Evolutionary conservation across 2,888 invertebrate genomes (phyloP), one percentile per base, ranked within the genome.

Genomic region (Tineola bisselliella): DNA sequence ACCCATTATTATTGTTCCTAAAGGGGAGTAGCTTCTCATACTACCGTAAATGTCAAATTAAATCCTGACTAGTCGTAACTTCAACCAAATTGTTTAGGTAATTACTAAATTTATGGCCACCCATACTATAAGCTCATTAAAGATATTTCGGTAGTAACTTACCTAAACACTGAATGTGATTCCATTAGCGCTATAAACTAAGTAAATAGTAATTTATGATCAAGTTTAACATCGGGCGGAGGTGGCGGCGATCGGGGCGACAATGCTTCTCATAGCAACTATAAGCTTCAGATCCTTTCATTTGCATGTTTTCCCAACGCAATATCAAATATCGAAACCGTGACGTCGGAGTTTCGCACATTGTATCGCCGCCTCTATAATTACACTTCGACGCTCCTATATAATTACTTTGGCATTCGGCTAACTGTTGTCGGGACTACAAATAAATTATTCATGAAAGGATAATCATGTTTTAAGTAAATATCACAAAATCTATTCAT

Each of bases 291-390:
- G 68, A 73, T 73, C 79, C 76, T 76, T 76, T 76, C 76, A 83
- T 83, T 83, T 81, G 74, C 81, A 82, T 82, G 76, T 82, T 80
- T 81, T 79, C 72, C 38, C 67, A 64, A 62, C 64, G 66, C 70
- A 70, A 74, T 78, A 79, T 76, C 77, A 79, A 81, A 81, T 81
- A 80, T 74, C 75, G 70, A 65, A 62, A 65, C 38, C 66, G 65
- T 66, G 63, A 59, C 30, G 56, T 38, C 38, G 38, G 38, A 10
- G 38, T n/a, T 70, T 69, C 69, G 68, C 69, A 65, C 67, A 64
- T 68, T 71, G 69, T 69, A 70, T 69, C 68, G 68, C 65, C 68
- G 65, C 69, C 68, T 70, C 68, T 69, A 69, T 77, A 75, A 78
- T 78, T 74, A 76, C 71, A 70, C 69, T 71, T 73, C 71, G 71